A percentile compares a stretch with the other conserved stretches of the same genome.
These are phyloP conservation scores for Clarias batrachus DNA, from an alignment of 2,113 vertebrate species.

Conservation along the genomic window DNA sequence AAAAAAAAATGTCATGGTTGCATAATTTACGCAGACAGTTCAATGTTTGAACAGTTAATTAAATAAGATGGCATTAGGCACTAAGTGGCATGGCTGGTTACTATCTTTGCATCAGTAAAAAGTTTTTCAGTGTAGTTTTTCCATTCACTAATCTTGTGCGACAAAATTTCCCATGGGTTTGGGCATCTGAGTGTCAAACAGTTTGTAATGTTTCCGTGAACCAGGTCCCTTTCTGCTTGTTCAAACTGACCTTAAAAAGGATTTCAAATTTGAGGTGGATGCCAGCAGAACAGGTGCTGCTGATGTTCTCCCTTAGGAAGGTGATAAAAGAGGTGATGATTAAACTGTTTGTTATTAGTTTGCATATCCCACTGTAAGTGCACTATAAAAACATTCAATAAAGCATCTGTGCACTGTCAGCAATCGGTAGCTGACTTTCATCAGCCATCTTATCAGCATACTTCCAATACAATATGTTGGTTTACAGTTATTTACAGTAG, in stretches of 20 bases:
- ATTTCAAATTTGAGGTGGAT: slow-evolving; percentile 17
- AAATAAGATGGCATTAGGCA: not conserved
- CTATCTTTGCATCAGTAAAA: not conserved
- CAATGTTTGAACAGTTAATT: not conserved
- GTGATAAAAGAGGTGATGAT: slow-evolving; percentile 10
- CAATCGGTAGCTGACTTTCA: not conserved
- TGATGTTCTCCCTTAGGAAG: slow-evolving; percentile 1
- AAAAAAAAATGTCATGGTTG: not conserved
- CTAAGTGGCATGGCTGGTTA: not conserved
- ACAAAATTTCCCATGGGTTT: not conserved
- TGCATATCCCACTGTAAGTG: not conserved
- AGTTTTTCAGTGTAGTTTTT: too few species aligned
- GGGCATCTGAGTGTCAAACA: not conserved
- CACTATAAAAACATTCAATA: not conserved
- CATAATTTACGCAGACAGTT: not conserved
- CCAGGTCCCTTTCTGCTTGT: slow-evolving; percentile 20
- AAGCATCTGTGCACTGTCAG: not conserved
- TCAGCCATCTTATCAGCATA: not conserved
- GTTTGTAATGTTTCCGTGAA: not conserved
- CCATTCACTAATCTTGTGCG: not conserved
- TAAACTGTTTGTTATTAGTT: slow-evolving; percentile 2
- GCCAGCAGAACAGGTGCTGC: slow-evolving; percentile 13
- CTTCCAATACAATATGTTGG: not conserved
- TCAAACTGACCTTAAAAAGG: slow-evolving; percentile 23
- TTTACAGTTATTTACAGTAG: not conserved